Evolutionary conservation across 2,113 vertebrate genomes (phyloP), one percentile per base, ranked within the genome.

Genomic region (Prochilodus magdalenae): DNA sequence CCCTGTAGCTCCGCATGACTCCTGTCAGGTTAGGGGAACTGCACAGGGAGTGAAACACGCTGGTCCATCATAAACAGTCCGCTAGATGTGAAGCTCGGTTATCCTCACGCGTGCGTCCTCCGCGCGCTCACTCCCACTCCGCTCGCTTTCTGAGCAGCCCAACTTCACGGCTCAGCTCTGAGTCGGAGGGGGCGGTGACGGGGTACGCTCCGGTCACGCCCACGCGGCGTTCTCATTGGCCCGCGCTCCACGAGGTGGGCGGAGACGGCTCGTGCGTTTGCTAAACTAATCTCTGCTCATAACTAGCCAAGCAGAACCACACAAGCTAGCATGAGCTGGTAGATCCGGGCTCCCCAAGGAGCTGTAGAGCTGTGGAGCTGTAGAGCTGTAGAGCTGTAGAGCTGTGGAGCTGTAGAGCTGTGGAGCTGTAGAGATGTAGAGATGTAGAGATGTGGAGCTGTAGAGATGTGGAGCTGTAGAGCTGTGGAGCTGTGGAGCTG

Each of bases 1-100:
- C 80, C 65, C 81, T 81, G 81, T 84, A 89, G 87, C 85, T 92
- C 93, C 93, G 91, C 94, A 94, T 94, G 92, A 91, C 92, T 93
- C 86, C 86, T 85, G 86, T 89, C 63, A 79, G 88, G 88, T 76
- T 85, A 81, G 80, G 86, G 85, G 80, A 72, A 85, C 82, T 82
- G 80, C 86, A 85, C 92, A 91, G 91, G 82, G 87, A 72, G 71
- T 40, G 74, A 79, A 80, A 85, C 18, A 27, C 40, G 22, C 53
- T 47, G 63, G 30, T 80, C 80, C 80, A 80, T 71, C 15, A 60
- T 78, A 85, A 62, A 81, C 53, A 59, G 62, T 78, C 53, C 51
- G 63, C 53, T 66, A 66, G 30, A 47, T 55, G 75, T 79, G 36
- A 78, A 83, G 71, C 82, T 82, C 88, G 85, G 86, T 86, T 79